Base-by-base conservation (phyloP, 1,140 invertebrate species). In the Tetragnatha versicolor region DNA sequence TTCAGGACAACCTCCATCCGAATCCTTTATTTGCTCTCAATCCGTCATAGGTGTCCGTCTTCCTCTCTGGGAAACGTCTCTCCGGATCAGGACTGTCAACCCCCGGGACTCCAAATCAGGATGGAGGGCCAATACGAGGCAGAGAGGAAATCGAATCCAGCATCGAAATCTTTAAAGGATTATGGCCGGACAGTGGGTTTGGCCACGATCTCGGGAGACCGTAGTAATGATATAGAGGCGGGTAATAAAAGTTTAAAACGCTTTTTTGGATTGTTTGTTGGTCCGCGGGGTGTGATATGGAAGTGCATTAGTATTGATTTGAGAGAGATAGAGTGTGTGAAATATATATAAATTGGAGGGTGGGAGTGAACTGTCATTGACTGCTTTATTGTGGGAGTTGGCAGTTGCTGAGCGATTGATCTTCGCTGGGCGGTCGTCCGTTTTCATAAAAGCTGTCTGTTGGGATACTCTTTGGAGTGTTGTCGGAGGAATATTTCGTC, bases 61-160 rank as follows among this genome's bases (percentile, higher is more conserved):
- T 20, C 29, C 68, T 20, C 39, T 17, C 25, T 2, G 17, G 7
- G 29, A 42, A 9, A 37, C 31, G 31, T 22, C 22, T n/a, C 17
- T 14, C 6, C 4, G 72, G 58, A 75, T 75, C 53, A 35, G n/a
- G 7, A 39, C 55, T 75, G 72, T 75, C 72, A 63, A 12, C 72
- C n/a, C 5, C 10, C n/a, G 14, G 42, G 39, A 31, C 63, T 27
- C 63, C 55, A 75, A 75, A 75, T 75, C 55, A 75, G 60, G 35
- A 75, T 63, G 72, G 63, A 75, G 55, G 25, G 58, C 72, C 72
- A 75, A 75, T 75, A 75, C 45, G 22, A 51, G 45, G 27, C n/a
- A 14, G 17, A 31, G 37, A 25, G 33, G 58, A 63, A 47, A 63
- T 75, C 55, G 42, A 75, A 75, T 75, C 42, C 72, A 63, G 47